Evolutionary conservation across 2,888 invertebrate genomes (phyloP).

Genomic region (Hirtodrosophila alboralis): DNA sequence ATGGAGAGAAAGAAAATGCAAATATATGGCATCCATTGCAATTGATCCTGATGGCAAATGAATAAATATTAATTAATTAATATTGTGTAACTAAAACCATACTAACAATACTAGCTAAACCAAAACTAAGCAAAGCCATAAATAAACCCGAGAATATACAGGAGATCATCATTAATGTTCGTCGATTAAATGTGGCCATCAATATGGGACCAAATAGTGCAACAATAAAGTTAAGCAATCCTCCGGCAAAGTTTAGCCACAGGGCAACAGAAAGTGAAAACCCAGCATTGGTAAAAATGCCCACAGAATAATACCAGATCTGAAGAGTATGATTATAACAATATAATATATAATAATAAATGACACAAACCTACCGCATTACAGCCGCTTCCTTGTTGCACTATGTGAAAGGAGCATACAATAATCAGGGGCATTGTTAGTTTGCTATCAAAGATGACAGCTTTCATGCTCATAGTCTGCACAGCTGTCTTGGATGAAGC

Average conservation of each 20-base stretch:
- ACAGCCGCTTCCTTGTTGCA: slow-evolving; percentile 94
- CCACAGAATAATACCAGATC: slow-evolving; percentile 91
- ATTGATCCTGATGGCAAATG: no score
- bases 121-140: slow-evolving; percentile 86
- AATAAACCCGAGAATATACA: slow-evolving; percentile 85
- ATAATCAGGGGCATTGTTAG: slow-evolving; percentile 88
- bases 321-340: slow-evolving; percentile 12
- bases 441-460: slow-evolving; percentile 23
- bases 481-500: slow-evolving; percentile 46
- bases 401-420: slow-evolving; percentile 88
- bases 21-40: slow-evolving; percentile 7
- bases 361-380: slow-evolving; percentile 88
- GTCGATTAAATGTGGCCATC: slow-evolving; percentile 88
- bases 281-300: slow-evolving; percentile 89
- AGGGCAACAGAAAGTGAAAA: slow-evolving; percentile 86
- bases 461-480: slow-evolving; percentile 85
- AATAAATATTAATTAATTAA: no score
- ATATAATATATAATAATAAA: no score
- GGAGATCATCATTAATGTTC: slow-evolving; percentile 87
- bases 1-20: slow-evolving; percentile 88
- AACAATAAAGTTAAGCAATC: slow-evolving; percentile 87
- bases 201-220: slow-evolving; percentile 87
- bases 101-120: slow-evolving; percentile 87
- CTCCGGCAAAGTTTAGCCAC: slow-evolving; percentile 91
- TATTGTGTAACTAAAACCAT: no score